These are phyloP conservation scores for Enteromius thamalakanensis DNA, from an alignment of 2,797 vertebrate genomes.

Conservation along the genomic window DNA sequence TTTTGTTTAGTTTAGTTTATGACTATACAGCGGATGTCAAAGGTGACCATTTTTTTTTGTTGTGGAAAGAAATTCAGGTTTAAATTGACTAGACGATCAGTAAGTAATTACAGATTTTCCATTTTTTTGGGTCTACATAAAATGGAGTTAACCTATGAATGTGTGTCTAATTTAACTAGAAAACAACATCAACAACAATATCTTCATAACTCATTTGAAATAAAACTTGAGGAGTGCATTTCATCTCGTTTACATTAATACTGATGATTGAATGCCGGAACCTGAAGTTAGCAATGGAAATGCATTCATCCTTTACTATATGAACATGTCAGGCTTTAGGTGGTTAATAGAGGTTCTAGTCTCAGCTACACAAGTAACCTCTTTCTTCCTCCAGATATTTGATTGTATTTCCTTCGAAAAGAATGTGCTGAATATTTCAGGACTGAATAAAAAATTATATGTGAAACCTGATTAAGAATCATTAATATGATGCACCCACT, in stretches of 20 bases:
- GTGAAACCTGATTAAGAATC: conserved; percentile 24
- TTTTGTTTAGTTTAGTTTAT: background rate
- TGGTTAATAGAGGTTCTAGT: conserved; percentile 20
- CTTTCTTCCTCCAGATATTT: conserved; percentile 44
- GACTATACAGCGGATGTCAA: background rate
- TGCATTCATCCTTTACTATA: background rate
- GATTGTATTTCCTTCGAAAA: conserved; percentile 51
- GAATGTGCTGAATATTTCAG: conserved; percentile 40
- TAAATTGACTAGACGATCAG: background rate
- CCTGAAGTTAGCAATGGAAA: background rate
- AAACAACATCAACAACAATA: background rate
- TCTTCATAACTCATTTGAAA: conserved; percentile 27
- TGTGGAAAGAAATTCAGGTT: background rate
- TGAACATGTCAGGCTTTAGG: conserved; percentile 15
- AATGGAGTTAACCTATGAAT: conserved; percentile 15
- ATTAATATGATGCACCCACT: background rate
- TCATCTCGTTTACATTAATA: conserved; percentile 28
- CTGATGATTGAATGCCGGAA: conserved; percentile 25
- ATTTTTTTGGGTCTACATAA: background rate
- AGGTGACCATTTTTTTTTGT: background rate
- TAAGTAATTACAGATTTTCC: background rate
- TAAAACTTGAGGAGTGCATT: conserved; percentile 22
- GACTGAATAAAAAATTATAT: conserved; percentile 34
- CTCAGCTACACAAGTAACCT: conserved; percentile 38
- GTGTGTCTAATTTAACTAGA: conserved; percentile 1